phyloP scores from a whole-genome alignment of 1,140 invertebrate species.

The Epicauta chinensis region DNA sequence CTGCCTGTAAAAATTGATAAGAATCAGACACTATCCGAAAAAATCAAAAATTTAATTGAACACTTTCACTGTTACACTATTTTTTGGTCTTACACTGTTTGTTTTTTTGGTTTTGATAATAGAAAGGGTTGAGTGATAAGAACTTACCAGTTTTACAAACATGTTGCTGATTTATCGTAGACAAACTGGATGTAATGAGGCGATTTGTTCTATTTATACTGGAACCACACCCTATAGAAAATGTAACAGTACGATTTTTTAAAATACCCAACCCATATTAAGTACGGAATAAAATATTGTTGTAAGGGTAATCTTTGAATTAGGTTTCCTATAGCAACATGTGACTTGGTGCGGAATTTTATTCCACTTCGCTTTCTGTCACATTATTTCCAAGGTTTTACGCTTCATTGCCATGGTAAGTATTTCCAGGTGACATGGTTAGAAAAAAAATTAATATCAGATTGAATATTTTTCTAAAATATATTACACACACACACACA shows the following conservation, averaged over 20 bases:
- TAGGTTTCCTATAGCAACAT: conserved; percentile 2
- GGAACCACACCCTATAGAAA: conserved; percentile 39
- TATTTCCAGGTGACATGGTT: conserved; percentile 14
- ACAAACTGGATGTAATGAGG: conserved; percentile 23
- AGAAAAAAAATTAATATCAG: conserved; percentile 13
- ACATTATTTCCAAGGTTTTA: conserved; percentile 27
- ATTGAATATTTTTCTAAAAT: not conserved
- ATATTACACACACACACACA: not conserved
- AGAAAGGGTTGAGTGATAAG: not conserved
- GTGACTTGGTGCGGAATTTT: conserved; percentile 20
- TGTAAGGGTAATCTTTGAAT: conserved; percentile 20
- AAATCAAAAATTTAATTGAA: not conserved
- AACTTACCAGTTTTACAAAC: conserved; percentile 45
- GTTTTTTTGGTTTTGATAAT: not conserved
- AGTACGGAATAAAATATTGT: conserved; percentile 29
- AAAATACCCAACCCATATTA: conserved; percentile 34
- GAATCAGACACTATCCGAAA: not conserved
- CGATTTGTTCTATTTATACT: conserved; percentile 34
- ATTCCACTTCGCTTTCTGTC: conserved; percentile 26
- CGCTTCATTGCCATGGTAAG: conserved; percentile 33
- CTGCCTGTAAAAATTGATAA: conserved; percentile 29
- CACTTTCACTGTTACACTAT: not conserved
- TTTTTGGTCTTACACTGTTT: not conserved
- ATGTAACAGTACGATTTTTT: conserved; percentile 35
- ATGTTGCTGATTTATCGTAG: conserved; percentile 37